Percentiles rank a stretch among this genome's conserved stretches.
phyloP scores from a whole-genome alignment of 2,113 vertebrate genomes.

The Pomatorhinus ruficollis region DNA sequence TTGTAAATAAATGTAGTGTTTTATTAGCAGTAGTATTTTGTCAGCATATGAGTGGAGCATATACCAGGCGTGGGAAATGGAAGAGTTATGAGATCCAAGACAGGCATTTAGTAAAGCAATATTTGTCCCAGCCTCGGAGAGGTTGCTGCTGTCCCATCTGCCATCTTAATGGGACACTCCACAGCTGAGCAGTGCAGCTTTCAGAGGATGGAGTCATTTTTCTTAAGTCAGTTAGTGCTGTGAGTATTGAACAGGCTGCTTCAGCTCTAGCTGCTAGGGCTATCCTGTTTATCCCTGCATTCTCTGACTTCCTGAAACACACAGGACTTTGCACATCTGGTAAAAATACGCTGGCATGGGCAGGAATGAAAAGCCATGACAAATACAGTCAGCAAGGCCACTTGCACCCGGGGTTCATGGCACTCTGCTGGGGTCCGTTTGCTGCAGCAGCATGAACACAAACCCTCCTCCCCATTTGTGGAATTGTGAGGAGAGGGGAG shows the following conservation, averaged over 20 bases:
- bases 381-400: not conserved
- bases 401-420: fast-evolving
- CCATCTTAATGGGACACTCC: not conserved
- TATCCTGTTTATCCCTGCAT: not conserved
- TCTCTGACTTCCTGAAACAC: not conserved
- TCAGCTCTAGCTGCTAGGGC: not conserved
- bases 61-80: not conserved
- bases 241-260: not conserved
- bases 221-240: fast-evolving
- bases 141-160: not conserved
- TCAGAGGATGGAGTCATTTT: fast-evolving
- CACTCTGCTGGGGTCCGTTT: fast-evolving
- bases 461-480: not conserved
- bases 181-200: fast-evolving
- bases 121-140: not conserved
- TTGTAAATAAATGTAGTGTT: not conserved
- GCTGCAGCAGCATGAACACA: not conserved
- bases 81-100: not conserved
- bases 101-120: not conserved
- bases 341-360: not conserved
- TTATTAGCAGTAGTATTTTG: not conserved
- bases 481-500: too few relatives aligned
- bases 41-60: not conserved
- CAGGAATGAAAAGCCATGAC: not conserved
- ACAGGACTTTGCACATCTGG: not conserved